Percentiles rank a stretch among this genome's conserved stretches.
phyloP scores from a whole-genome alignment of 1,140 invertebrate species.

The Solen grandis region DNA sequence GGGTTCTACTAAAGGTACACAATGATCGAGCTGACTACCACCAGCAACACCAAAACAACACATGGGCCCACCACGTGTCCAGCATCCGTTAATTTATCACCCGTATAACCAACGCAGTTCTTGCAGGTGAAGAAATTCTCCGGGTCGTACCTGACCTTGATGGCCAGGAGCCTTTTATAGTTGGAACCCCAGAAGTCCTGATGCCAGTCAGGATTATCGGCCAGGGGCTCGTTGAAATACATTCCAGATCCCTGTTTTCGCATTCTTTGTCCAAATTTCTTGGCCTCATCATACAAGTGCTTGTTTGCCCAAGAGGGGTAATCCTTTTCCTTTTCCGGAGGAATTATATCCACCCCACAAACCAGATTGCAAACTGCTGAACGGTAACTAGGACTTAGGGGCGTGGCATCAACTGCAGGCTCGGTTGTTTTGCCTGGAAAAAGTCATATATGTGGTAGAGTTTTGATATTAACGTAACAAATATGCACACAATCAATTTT shows the following conservation, averaged over 20 bases:
- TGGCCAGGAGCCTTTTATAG: conserved; percentile 43
- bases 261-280: conserved; percentile 11
- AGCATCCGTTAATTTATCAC: neutral
- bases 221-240: conserved; percentile 61
- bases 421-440: conserved; percentile 30
- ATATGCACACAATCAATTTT: too few species aligned
- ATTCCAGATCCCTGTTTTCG: conserved; percentile 42
- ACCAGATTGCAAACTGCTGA: neutral
- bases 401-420: neutral
- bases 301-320: neutral
- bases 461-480: too few species aligned
- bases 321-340: neutral
- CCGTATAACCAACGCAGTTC: conserved; percentile 55
- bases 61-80: too few species aligned
- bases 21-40: too few species aligned
- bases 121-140: conserved; percentile 59
- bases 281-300: neutral
- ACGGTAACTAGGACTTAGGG: conserved; percentile 48
- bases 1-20: too few species aligned
- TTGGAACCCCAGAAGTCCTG: conserved; percentile 57
- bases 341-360: neutral
- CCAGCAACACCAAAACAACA: too few species aligned
- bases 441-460: too few species aligned
- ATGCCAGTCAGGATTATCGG: conserved; percentile 57
- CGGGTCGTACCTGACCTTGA: conserved; percentile 54